These are phyloP conservation scores for Ianthella basta DNA, from an alignment of 37 sponge, comb jelly and placozoan genomes.

Conservation along the genomic window DNA sequence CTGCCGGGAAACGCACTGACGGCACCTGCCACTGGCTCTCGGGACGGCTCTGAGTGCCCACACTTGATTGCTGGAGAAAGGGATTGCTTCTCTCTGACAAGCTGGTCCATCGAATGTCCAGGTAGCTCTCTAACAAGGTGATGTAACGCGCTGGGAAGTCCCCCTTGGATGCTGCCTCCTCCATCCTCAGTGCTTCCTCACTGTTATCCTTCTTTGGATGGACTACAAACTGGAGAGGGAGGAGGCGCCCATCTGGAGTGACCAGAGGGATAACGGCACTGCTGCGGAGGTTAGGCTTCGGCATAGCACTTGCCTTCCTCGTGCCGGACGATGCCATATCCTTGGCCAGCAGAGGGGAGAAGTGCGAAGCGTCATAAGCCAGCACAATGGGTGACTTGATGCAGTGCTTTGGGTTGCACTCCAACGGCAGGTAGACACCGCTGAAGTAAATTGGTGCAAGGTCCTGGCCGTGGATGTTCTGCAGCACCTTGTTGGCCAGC, in stretches of 20 bases:
- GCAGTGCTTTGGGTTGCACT: conserved; percentile 73
- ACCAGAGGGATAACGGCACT: conserved; percentile 85
- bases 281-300: conserved; percentile 27
- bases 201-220: conserved; percentile 60
- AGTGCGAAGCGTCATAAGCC: conserved; percentile 92
- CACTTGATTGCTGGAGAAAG: not conserved
- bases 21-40: conserved; percentile 39
- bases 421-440: conserved; percentile 94
- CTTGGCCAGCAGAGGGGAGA: conserved; percentile 86
- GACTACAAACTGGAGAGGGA: conserved; percentile 79
- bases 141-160: conserved; percentile 64
- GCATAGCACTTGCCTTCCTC: not conserved
- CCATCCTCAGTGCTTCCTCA: conserved; percentile 4
- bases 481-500: conserved; percentile 75
- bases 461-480: conserved; percentile 64
- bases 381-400: conserved; percentile 91
- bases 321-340: conserved; percentile 21
- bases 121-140: conserved; percentile 59
- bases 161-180: conserved; percentile 24
- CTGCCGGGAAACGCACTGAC: conserved; percentile 75
- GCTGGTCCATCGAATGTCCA: conserved; percentile 70
- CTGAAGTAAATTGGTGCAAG: conserved; percentile 96
- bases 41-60: not conserved
- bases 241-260: conserved; percentile 66
- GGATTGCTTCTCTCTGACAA: not conserved